These are phyloP conservation scores for Zaprionus gabonicus DNA, from an alignment of 1,140 invertebrate genomes.

Conservation along the genomic window DNA sequence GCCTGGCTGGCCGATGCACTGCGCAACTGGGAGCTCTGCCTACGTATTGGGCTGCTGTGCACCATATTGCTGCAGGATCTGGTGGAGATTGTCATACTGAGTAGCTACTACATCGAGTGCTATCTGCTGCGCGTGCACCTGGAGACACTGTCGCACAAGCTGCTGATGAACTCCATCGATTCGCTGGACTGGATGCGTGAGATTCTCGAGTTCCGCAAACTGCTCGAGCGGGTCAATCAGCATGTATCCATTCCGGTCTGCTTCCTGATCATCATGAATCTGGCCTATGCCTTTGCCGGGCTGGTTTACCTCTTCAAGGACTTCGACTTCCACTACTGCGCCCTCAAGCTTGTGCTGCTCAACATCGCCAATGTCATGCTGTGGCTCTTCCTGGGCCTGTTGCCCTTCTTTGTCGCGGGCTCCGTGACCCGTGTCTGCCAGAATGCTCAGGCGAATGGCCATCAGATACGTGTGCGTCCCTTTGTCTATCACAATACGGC, in stretches of 20 bases:
- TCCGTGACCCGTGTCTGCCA: slow-evolving; percentile 90
- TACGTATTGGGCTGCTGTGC: slow-evolving; percentile 85
- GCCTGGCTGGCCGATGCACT: slow-evolving; percentile 53
- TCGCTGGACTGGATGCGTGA: slow-evolving; percentile 92
- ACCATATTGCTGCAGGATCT: slow-evolving; percentile 91
- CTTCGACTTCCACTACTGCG: slow-evolving; percentile 84
- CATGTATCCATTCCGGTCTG: slow-evolving; percentile 90
- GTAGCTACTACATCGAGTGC: slow-evolving; percentile 92
- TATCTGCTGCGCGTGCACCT: slow-evolving; percentile 90
- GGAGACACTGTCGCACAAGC: slow-evolving; percentile 88
- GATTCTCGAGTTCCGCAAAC: slow-evolving; percentile 90
- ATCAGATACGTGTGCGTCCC: slow-evolving; percentile 90
- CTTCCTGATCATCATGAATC: slow-evolving; percentile 90
- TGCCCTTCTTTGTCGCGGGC: slow-evolving; percentile 90
- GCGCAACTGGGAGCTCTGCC: slow-evolving; percentile 86
- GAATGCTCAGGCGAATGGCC: slow-evolving; percentile 89
- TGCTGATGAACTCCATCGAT: slow-evolving; percentile 89
- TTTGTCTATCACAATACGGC: slow-evolving; percentile 91
- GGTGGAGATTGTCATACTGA: slow-evolving; percentile 91
- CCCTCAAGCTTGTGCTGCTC: slow-evolving; percentile 86
- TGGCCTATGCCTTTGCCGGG: slow-evolving; percentile 89
- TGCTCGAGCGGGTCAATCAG: slow-evolving; percentile 90
- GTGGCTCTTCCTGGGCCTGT: slow-evolving; percentile 89
- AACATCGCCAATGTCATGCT: slow-evolving; percentile 88
- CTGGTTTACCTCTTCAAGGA: slow-evolving; percentile 88